These are phyloP conservation scores for Pomatostomus ruficeps DNA, from an alignment of 2,113 vertebrate genomes.

Conservation along the genomic window DNA sequence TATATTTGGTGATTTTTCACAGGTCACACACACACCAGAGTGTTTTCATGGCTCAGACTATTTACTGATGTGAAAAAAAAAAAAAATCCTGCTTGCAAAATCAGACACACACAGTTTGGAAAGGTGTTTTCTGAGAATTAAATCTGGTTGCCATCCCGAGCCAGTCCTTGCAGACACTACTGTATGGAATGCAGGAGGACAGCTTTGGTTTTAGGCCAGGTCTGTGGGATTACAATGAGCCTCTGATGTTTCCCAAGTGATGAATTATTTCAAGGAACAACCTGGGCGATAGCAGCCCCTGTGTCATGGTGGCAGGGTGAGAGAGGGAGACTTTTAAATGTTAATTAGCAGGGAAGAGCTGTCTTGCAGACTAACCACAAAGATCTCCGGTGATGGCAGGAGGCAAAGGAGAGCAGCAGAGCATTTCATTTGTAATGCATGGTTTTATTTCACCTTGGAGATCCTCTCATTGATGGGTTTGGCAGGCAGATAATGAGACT, in stretches of 20 bases:
- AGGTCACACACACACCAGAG: background rate
- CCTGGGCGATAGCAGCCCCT: background rate
- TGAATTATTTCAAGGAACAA: slow-evolving; percentile 29
- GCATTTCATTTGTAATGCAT: slow-evolving; percentile 55
- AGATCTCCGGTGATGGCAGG: slow-evolving; percentile 40
- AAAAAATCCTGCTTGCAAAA: background rate
- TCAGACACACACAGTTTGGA: background rate
- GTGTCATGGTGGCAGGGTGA: background rate
- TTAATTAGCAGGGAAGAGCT: slow-evolving; percentile 48
- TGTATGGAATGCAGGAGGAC: background rate
- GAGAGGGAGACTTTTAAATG: slow-evolving; percentile 49
- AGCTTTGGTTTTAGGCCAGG: background rate
- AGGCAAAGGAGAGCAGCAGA: slow-evolving; percentile 35
- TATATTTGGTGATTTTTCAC: background rate
- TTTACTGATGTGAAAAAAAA: background rate
- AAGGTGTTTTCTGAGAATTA: background rate
- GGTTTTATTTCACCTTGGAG: slow-evolving; percentile 57
- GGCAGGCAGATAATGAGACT: slow-evolving; percentile 13
- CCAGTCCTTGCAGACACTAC: background rate
- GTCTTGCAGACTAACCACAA: slow-evolving; percentile 5
- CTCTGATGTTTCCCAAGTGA: background rate
- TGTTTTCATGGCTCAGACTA: background rate
- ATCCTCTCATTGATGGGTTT: slow-evolving; percentile 30
- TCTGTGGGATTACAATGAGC: background rate
- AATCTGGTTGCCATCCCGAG: background rate